A percentile compares a stretch with the other conserved stretches of the same genome.
Evolutionary conservation across 2,797 vertebrate genomes (phyloP).

Genomic region (Mormyrus proboscirostris): DNA sequence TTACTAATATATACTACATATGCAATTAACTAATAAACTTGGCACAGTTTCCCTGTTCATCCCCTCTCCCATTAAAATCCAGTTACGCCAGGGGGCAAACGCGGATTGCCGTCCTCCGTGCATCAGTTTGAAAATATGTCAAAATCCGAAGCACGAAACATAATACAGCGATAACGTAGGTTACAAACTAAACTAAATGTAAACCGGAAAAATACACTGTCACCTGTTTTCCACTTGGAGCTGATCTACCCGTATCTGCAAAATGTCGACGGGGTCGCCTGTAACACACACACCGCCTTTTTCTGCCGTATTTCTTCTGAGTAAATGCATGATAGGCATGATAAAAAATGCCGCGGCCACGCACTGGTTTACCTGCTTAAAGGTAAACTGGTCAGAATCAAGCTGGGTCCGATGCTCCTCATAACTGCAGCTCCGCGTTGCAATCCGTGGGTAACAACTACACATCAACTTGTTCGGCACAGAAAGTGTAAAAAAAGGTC

Average conservation of each 20-base stretch:
- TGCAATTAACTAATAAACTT: neutral
- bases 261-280: neutral
- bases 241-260: neutral
- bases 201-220: neutral
- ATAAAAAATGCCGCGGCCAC: neutral
- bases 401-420: neutral
- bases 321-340: neutral
- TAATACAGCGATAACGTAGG: neutral
- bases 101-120: neutral
- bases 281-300: neutral
- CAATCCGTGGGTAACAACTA: neutral
- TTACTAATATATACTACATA: neutral
- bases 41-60: neutral
- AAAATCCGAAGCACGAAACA: neutral
- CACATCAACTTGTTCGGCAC: neutral
- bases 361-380: neutral
- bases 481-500: neutral
- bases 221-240: neutral
- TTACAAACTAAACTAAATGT: neutral
- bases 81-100: conserved; percentile 7
- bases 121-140: neutral
- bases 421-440: neutral
- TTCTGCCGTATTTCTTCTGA: neutral
- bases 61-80: neutral
- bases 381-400: neutral